phyloP scores from a whole-genome alignment of 2,888 invertebrate genomes.

The Piscicola geometra region DNA sequence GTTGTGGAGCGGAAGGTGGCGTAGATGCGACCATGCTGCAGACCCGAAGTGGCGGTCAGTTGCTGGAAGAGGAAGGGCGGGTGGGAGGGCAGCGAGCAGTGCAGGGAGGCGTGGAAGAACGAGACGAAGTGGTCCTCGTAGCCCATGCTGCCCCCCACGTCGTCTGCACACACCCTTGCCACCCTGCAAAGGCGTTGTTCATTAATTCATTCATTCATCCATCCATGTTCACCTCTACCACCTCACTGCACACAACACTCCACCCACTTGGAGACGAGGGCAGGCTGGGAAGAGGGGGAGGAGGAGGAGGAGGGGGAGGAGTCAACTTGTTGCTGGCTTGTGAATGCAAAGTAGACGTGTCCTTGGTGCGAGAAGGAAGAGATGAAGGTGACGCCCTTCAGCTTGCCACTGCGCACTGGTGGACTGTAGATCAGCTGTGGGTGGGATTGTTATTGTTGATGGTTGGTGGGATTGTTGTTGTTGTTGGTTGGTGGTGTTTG shows the following conservation, averaged over 20 bases:
- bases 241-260: no score
- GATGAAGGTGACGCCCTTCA: not conserved
- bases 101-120: not conserved
- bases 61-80: not conserved
- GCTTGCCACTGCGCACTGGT: not conserved
- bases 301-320: no score
- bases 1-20: not conserved
- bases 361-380: not conserved
- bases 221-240: no score
- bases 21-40: not conserved
- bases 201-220: no score
- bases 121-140: not conserved
- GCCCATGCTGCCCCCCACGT: not conserved
- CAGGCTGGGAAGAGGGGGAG: no score
- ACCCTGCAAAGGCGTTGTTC: not conserved
- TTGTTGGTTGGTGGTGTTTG: no score
- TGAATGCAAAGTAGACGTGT: not conserved
- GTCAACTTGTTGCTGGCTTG: no score
- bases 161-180: not conserved
- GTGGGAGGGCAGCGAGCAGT: not conserved
- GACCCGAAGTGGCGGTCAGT: not conserved
- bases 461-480: no score
- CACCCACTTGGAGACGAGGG: no score
- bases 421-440: conserved; percentile 11
- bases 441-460: no score